Base-by-base conservation (phyloP, 2,888 invertebrate genomes). In the Pilophorus perplexus region DNA sequence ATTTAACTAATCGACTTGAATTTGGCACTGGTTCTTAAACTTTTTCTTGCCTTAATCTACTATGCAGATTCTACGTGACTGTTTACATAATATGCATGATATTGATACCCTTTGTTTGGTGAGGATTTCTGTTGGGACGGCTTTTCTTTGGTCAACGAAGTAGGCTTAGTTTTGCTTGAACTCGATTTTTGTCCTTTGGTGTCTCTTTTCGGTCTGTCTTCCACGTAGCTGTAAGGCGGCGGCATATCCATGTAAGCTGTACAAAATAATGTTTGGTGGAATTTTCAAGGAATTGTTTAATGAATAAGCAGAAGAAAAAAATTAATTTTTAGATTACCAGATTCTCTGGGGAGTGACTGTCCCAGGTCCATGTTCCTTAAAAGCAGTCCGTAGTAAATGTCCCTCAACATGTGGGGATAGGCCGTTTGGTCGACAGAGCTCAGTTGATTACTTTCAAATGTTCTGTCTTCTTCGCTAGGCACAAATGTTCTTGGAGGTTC, bases 151-250 rank as follows among this genome's bases (percentile, higher is more conserved):
- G 62, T 62, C 46, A 62, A n/a, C 1, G 62, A 46, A 5, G 62
- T 62, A 22, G 62, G 22, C 14, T 62, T 62, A 14, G 46, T 20
- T 20, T 62, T 62, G 38, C 20, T 55, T 2, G 59, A 8, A 18
- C 33, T 65, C 25, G 54, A 23, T 44, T 65, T 65, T 10, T 65
- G 64, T 23, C n/a, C 42, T 54, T 66, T 67, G 20, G 68, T 67
- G 27, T 71, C 71, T 28, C 71, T 42, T 62, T 71, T 71, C 23
- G 69, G 54, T 33, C 71, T 68, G 16, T 68, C 68, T 25, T 71
- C 71, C 64, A 65, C 52, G 38, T 69, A 60, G 42, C 69, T 68
- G 64, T 69, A 69, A 37, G 67, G 64, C 16, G 67, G 50, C 16
- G 67, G 50, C 14, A 71, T 55, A 22, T 71, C 71, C 44, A 52